Evolutionary conservation across 1,140 invertebrate genomes (phyloP).

Genomic region (Drosophila murphyi): DNA sequence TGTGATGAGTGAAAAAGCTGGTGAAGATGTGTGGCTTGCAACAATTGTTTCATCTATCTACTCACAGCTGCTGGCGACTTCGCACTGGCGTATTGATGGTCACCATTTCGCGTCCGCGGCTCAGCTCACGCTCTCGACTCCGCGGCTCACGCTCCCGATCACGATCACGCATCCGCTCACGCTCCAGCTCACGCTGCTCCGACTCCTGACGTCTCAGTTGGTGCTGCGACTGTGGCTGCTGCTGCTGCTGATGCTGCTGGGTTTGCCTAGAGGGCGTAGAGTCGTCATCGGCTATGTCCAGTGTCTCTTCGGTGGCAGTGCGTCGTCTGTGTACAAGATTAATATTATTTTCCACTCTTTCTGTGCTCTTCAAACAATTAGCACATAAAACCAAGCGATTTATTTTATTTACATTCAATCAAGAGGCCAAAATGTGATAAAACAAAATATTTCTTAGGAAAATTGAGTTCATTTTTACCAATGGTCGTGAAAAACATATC

Average conservation of each 20-base stretch:
- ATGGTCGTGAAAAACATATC: too few species aligned
- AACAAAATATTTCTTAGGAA: too few species aligned
- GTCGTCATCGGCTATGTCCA: conserved; percentile 72
- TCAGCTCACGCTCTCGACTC: conserved; percentile 69
- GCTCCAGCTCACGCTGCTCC: conserved; percentile 51
- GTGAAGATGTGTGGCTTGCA: not conserved
- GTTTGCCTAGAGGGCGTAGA: conserved; percentile 56
- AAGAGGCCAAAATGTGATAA: too few species aligned
- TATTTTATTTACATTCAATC: too few species aligned
- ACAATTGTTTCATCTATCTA: conserved; percentile 12
- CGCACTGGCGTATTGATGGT: conserved; percentile 63
- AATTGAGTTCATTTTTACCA: too few species aligned
- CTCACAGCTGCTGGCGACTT: conserved; percentile 73
- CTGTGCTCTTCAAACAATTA: too few species aligned
- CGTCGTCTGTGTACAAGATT: conserved; percentile 51
- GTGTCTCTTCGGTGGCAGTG: conserved; percentile 76
- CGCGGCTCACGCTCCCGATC: conserved; percentile 62
- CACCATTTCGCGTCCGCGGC: conserved; percentile 62
- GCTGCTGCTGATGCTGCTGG: conserved; percentile 44
- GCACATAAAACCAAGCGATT: too few species aligned
- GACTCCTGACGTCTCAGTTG: conserved; percentile 46
- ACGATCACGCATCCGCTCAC: conserved; percentile 46
- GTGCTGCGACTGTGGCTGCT: conserved; percentile 35
- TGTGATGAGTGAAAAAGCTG: conserved; percentile 27
- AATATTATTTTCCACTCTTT: not conserved